A percentile compares a stretch with the other conserved stretches of the same genome.
These are phyloP conservation scores for Leucophenga maculata DNA, from an alignment of 2,888 invertebrate genomes.

Conservation along the genomic window DNA sequence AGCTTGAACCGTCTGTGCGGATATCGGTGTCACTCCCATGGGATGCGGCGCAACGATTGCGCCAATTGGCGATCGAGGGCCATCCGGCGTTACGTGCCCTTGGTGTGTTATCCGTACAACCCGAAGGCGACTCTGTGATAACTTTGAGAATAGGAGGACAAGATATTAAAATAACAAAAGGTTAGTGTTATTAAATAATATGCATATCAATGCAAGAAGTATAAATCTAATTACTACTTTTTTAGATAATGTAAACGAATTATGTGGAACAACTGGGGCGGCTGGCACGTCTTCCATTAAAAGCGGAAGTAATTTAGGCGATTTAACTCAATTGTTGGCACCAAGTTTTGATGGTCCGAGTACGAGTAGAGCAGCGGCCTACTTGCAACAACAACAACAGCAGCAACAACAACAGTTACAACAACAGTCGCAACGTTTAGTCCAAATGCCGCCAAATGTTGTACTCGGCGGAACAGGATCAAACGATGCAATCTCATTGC, in stretches of 20 bases:
- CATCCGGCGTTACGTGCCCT: slow-evolving; percentile 90
- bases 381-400: slow-evolving; percentile 54
- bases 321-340: slow-evolving; percentile 56
- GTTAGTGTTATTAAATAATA: slow-evolving; percentile 39
- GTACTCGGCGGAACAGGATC: slow-evolving; percentile 26
- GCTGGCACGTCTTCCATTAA: slow-evolving; percentile 61
- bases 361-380: slow-evolving; percentile 59
- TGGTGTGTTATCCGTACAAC: slow-evolving; percentile 95
- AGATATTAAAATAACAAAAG: slow-evolving; percentile 74
- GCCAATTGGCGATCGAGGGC: slow-evolving; percentile 93
- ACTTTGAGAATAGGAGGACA: slow-evolving; percentile 81
- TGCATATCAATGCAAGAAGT: neutral
- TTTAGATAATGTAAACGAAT: slow-evolving; percentile 60
- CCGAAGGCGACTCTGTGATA: slow-evolving; percentile 89
- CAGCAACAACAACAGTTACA: slow-evolving; percentile 46
- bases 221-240: slow-evolving; percentile 9
- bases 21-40: slow-evolving; percentile 97
- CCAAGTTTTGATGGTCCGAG: slow-evolving; percentile 56
- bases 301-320: slow-evolving; percentile 48
- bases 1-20: slow-evolving; percentile 93
- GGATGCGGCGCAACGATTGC: slow-evolving; percentile 92
- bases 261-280: slow-evolving; percentile 58
- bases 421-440: slow-evolving; percentile 45
- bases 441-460: slow-evolving; percentile 50
- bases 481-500: slow-evolving; percentile 58